These are phyloP conservation scores for Myotis findleyi DNA, from an alignment of 2,797 vertebrate genomes.

Conservation along the genomic window DNA sequence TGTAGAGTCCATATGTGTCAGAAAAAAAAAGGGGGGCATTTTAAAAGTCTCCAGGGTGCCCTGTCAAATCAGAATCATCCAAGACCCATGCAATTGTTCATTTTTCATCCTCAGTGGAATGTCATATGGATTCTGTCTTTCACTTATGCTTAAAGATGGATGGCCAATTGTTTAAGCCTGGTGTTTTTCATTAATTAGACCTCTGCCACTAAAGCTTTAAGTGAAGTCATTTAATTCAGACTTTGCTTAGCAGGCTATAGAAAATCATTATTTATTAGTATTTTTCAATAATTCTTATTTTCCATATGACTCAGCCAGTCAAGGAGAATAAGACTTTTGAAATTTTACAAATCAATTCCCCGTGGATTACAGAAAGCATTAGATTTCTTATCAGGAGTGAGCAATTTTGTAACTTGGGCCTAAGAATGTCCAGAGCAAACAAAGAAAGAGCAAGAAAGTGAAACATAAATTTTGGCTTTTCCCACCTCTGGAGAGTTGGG, in stretches of 20 bases:
- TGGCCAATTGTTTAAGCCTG: constrained; percentile 86
- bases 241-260: constrained; percentile 82
- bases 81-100: constrained; percentile 79
- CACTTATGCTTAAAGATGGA: constrained; percentile 85
- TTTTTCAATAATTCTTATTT: constrained; percentile 88
- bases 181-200: constrained; percentile 89
- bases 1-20: constrained; percentile 70
- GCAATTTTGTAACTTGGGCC: constrained; percentile 77
- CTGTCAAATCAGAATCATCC: constrained; percentile 80
- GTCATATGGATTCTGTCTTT: constrained; percentile 85
- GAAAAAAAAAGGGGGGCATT: neutral
- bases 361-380: constrained; percentile 83
- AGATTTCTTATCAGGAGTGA: constrained; percentile 74
- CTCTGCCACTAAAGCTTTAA: constrained; percentile 85
- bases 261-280: constrained; percentile 87
- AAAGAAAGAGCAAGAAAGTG: neutral
- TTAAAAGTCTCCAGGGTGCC: constrained; percentile 64
- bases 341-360: constrained; percentile 84
- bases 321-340: constrained; percentile 82
- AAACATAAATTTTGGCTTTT: constrained; percentile 18
- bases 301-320: constrained; percentile 81
- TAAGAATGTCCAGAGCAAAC: constrained; percentile 66
- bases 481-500: neutral
- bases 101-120: constrained; percentile 84
- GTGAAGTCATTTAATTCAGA: constrained; percentile 88